A percentile compares a stretch with the other conserved stretches of the same genome.
phyloP scores from a whole-genome alignment of 2,797 vertebrate genomes.

The Vireo griseus region DNA sequence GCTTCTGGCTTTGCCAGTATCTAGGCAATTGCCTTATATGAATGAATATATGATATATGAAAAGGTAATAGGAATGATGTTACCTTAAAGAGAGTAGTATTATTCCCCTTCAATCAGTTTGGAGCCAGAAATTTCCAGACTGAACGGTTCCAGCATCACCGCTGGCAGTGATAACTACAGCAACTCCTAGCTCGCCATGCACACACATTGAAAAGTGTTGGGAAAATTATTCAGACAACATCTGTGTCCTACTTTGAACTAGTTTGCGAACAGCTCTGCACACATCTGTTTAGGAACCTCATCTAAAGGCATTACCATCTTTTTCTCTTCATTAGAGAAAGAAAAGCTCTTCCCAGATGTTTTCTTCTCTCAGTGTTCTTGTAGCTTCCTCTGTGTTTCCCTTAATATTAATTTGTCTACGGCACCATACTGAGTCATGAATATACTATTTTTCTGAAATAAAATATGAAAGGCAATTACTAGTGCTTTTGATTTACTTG shows the following conservation, averaged over 20 bases:
- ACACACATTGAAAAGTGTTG: background rate
- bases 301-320: conserved; percentile 18
- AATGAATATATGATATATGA: background rate
- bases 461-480: conserved; percentile 16
- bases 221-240: conserved; percentile 36
- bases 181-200: background rate
- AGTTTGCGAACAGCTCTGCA: background rate
- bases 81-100: background rate
- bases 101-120: background rate
- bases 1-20: background rate
- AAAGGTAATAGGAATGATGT: background rate
- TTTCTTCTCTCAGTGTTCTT: background rate
- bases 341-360: background rate
- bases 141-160: background rate
- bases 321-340: conserved; percentile 30
- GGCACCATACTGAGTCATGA: background rate
- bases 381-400: background rate
- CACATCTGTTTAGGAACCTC: conserved; percentile 44
- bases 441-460: conserved; percentile 14
- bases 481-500: conserved; percentile 18
- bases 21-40: background rate
- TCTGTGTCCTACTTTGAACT: conserved; percentile 57
- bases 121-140: background rate
- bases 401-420: conserved; percentile 32
- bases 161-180: background rate